These are phyloP conservation scores for Poecilia wingei DNA, from an alignment of 2,797 vertebrate genomes.

Conservation along the genomic window DNA sequence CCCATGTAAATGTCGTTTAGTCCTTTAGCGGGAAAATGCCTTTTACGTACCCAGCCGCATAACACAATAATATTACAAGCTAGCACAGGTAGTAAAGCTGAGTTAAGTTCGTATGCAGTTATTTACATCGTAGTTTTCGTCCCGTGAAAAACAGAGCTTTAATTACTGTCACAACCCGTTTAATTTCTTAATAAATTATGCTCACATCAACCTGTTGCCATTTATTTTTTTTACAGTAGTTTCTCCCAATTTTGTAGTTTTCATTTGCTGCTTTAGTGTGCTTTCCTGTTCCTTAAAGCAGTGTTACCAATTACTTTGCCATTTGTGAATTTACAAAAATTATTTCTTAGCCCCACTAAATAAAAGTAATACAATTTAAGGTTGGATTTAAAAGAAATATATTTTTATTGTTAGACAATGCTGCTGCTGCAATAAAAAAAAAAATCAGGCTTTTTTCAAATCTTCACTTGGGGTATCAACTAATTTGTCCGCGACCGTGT, in stretches of 20 bases:
- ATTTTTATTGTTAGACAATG: background rate
- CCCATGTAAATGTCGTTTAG: background rate
- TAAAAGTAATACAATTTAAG: background rate
- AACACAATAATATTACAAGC: background rate
- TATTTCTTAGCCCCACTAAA: background rate
- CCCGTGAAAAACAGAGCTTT: background rate
- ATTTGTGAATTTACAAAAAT: background rate
- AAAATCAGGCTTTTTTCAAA: background rate
- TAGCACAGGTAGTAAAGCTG: background rate
- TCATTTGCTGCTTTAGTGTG: background rate
- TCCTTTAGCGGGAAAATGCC: background rate
- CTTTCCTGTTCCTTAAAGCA: background rate
- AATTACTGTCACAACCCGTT: background rate
- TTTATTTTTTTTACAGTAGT: background rate
- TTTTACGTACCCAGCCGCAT: background rate
- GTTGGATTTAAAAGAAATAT: background rate
- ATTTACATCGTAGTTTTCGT: background rate
- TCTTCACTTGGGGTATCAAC: background rate
- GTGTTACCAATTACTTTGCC: background rate
- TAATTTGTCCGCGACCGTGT: slow-evolving; percentile 47
- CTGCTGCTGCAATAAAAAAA: background rate
- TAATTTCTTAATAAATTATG: background rate
- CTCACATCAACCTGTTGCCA: background rate
- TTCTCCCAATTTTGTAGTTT: background rate
- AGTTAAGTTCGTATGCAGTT: background rate